These are phyloP conservation scores for Lindbergichthys nudifrons DNA, from an alignment of 2,797 vertebrate species.

Conservation along the genomic window DNA sequence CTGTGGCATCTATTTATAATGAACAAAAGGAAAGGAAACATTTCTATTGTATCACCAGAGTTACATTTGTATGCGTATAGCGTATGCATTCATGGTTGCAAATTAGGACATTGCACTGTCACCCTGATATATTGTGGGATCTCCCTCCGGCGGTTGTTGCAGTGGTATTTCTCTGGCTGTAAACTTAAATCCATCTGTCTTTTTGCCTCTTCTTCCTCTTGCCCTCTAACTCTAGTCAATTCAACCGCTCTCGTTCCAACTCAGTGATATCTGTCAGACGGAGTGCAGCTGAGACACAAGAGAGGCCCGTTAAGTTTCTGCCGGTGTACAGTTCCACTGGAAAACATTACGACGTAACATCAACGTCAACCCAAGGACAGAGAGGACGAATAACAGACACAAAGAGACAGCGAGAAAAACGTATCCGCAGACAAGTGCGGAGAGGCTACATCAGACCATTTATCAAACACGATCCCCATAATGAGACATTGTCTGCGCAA, in stretches of 20 bases:
- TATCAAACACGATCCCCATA: slow-evolving; percentile 59
- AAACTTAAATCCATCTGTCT: slow-evolving; percentile 1
- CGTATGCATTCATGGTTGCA: neutral
- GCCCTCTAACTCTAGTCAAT: slow-evolving; percentile 3
- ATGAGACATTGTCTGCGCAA: slow-evolving; percentile 73
- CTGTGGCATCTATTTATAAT: slow-evolving; percentile 26
- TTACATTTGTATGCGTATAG: slow-evolving; percentile 1
- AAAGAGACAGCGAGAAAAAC: slow-evolving; percentile 13
- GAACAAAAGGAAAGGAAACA: slow-evolving; percentile 8
- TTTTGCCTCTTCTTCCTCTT: neutral
- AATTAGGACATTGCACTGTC: neutral
- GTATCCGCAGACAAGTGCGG: slow-evolving; percentile 28
- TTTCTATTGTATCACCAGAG: neutral
- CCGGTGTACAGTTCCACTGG: slow-evolving; percentile 71
- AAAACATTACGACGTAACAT: slow-evolving; percentile 62
- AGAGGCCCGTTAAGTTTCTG: slow-evolving; percentile 47
- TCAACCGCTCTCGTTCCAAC: slow-evolving; percentile 32
- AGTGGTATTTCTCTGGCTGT: slow-evolving; percentile 8
- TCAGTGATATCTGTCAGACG: slow-evolving; percentile 23
- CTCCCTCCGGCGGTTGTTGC: slow-evolving; percentile 20
- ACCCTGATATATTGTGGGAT: neutral
- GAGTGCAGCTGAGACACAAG: slow-evolving; percentile 37
- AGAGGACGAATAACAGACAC: slow-evolving; percentile 20
- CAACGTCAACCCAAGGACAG: slow-evolving; percentile 35
- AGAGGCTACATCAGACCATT: slow-evolving; percentile 37